A percentile compares a stretch with the other conserved stretches of the same genome.
Evolutionary conservation across 2,888 invertebrate genomes (phyloP).

Genomic region (Drosophila antonietae): DNA sequence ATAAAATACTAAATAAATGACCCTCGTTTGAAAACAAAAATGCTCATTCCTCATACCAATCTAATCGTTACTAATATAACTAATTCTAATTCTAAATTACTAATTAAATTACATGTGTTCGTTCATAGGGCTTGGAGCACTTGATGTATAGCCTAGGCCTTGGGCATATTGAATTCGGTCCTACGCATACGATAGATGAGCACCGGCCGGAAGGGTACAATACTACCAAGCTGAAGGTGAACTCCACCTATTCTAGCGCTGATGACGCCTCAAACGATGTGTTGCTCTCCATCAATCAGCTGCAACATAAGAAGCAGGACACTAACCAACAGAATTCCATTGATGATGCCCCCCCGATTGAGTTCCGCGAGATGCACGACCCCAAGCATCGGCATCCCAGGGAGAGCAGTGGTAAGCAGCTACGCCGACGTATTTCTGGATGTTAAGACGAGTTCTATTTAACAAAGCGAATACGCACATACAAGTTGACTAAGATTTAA

Average conservation of each 20-base stretch:
- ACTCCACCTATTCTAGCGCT: slow-evolving; percentile 38
- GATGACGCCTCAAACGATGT: slow-evolving; percentile 49
- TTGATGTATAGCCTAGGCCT: slow-evolving; percentile 88
- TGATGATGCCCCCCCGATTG: slow-evolving; percentile 35
- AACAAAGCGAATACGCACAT: slow-evolving; percentile 1
- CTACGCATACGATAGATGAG: slow-evolving; percentile 82
- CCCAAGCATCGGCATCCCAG: slow-evolving; percentile 83
- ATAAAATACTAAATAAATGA: no score
- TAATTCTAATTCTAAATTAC: not conserved
- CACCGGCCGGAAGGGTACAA: slow-evolving; percentile 81
- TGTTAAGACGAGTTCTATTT: not conserved
- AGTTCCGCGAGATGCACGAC: slow-evolving; percentile 84
- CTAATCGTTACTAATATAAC: no score
- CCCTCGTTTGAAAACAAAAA: no score
- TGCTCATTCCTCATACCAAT: not conserved
- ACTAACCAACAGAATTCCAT: slow-evolving; percentile 24
- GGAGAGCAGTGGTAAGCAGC: slow-evolving; percentile 82
- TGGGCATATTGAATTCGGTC: slow-evolving; percentile 87
- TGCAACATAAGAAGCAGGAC: slow-evolving; percentile 4
- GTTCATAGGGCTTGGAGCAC: slow-evolving; percentile 88
- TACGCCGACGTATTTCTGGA: not conserved
- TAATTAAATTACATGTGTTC: not conserved
- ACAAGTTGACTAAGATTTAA: not conserved
- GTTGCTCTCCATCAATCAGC: slow-evolving; percentile 35
- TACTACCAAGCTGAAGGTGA: slow-evolving; percentile 36